Evolutionary conservation across 2,797 vertebrate genomes (phyloP).

Genomic region (Euphonia xanthogaster): DNA sequence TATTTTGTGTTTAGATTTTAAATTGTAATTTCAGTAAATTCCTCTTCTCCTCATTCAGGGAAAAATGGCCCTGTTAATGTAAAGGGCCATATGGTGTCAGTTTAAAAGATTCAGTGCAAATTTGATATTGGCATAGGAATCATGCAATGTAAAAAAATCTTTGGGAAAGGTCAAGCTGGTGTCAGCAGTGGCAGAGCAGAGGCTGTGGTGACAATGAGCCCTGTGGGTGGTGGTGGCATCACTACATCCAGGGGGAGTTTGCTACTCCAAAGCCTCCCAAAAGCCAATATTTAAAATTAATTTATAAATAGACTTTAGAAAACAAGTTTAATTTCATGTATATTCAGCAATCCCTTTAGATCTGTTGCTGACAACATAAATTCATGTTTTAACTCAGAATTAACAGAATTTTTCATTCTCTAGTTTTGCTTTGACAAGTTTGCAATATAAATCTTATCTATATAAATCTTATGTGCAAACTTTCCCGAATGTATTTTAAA

Average conservation of each 20-base stretch:
- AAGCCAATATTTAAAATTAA: not conserved
- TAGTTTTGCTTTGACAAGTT: not conserved
- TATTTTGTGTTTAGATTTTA: not conserved
- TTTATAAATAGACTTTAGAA: not conserved
- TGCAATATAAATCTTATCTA: not conserved
- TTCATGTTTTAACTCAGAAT: not conserved
- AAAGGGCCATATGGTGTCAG: not conserved
- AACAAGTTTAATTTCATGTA: not conserved
- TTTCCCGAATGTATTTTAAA: not conserved
- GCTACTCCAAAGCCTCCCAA: not conserved
- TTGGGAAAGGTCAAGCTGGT: not conserved
- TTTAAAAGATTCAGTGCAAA: not conserved
- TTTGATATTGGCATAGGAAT: not conserved
- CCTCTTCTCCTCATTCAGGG: not conserved
- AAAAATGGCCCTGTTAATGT: not conserved
- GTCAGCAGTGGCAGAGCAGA: not conserved
- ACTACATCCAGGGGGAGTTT: not conserved
- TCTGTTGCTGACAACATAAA: not conserved
- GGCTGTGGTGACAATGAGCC: not conserved
- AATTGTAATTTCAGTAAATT: not conserved
- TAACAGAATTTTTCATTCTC: not conserved
- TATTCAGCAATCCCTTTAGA: not conserved
- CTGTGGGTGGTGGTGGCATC: not conserved
- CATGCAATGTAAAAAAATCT: not conserved
- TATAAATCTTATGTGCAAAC: not conserved